Base-by-base conservation (phyloP, 2,888 invertebrate genomes). In the Rutpela maculata region DNA sequence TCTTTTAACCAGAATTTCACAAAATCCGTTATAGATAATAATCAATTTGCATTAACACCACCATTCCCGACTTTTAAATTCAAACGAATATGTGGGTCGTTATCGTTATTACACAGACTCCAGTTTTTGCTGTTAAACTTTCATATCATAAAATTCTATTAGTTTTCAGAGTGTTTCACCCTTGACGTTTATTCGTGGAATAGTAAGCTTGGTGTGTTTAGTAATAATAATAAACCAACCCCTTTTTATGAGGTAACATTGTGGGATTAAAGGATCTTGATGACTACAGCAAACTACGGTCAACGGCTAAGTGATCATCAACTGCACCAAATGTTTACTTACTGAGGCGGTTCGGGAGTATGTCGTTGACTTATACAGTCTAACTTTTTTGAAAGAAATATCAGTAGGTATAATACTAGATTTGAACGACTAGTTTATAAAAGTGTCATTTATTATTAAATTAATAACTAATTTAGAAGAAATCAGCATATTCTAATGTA, bases 211-310 rank as follows among this genome's bases (percentile, higher is more conserved):
- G 17, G 31, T 55, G 19, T n/a, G 50, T 31, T 43, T 38, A 26
- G 59, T 57, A 59, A 59, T 70, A 70, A 70, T 70, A 70, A 70
- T 59, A 70, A 60, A 60, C 70, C 59, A 56, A 70, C 70, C 70
- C 70, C 43, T 70, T 70, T 70, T 70, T 60, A 70, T 43, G 38
- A 22, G 57, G 70, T 19, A 60, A 60, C 60, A 18, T 60, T 17
- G 26, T 22, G 12, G 19, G 59, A 70, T 60, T 60, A 43, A 70
- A 19, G 43, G 60, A 22, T 19, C 43, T 38, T 22, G 60, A 70
- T 70, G 70, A 70, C 70, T 60, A 38, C 60, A 50, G 22, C 60
- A 19, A 60, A 59, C 38, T 56, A 76, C 63, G 73, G 63, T 73
- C 62, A 70, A 67, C 66, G 56, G 31, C 66, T 74, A 67, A 75